Evolutionary conservation across 2,113 vertebrate genomes (phyloP), one percentile per base, ranked within the genome.

Genomic region (Microcebus lehilahytsara): DNA sequence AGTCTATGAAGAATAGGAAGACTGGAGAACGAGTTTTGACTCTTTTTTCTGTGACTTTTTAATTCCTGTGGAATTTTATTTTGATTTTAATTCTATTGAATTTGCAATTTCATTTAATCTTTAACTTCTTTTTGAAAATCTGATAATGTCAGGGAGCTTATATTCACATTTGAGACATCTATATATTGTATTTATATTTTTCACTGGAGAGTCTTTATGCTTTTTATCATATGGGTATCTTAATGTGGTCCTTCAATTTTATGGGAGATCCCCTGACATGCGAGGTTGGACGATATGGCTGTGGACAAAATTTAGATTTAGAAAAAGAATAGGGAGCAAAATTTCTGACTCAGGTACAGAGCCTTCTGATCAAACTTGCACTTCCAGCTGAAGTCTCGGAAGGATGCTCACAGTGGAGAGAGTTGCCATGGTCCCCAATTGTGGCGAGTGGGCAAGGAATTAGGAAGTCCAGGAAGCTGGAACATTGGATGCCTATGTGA

Each of bases 71-170:
- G 8, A 25, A 49, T 71, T 80, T 90, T 84, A 64, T 51, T 97
- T 91, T 34, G 1, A 93, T 80, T 91, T 88, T 86, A 93, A 58
- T 85, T 69, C 7, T 12, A 53, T 20, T 34, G 42, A 79, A 32
- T 23, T 81, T 93, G 27, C 93, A 94, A 90, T 3, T 71, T 78
- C 30, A 27, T 95, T 90, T 90, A 67, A 71, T 62, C 46, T 91
- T 86, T 71, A 71, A 75, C 60, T 56, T 90, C 20, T 91, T 9
- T 62, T 62, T 84, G 30, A 9, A 32, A 66, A 90, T 46, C 75
- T 62, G 14, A 75, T 83, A 79, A 40, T 51, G 5, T 51, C 66
- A 51, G 4, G 20, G 30, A 86, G 22, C 3, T 79, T 79, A 53
- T 42, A 79, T 25, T 84, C 25, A 80, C 17, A 71, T 88, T 85